phyloP scores from a whole-genome alignment of 2,888 invertebrate species.

The Suillia variegata region DNA sequence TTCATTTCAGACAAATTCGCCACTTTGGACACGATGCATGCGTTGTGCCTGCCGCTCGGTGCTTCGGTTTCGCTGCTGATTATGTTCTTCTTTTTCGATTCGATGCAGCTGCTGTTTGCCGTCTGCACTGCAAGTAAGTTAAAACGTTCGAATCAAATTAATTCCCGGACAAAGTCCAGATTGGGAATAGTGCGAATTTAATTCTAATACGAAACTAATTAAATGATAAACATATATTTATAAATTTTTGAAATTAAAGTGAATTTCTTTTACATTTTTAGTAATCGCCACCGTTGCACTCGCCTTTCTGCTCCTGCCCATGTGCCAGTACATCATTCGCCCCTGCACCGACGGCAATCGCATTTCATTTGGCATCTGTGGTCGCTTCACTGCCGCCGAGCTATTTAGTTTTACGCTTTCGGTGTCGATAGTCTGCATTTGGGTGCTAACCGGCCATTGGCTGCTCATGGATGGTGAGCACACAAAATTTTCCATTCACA shows the following conservation, averaged over 20 bases:
- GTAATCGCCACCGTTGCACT: slow-evolving; percentile 96
- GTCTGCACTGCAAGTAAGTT: slow-evolving; percentile 95
- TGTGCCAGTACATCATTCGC: slow-evolving; percentile 94
- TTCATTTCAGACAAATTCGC: slow-evolving; percentile 72
- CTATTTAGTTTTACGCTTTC: slow-evolving; percentile 90
- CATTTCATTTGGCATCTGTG: slow-evolving; percentile 89
- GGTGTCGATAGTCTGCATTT: slow-evolving; percentile 92
- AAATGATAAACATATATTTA: slow-evolving; percentile 4
- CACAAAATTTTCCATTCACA: not conserved
- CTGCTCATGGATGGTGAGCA: slow-evolving; percentile 89
- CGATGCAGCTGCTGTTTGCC: slow-evolving; percentile 95
- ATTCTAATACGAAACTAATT: not conserved
- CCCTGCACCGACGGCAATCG: slow-evolving; percentile 84
- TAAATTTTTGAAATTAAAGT: not conserved
- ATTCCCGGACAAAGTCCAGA: too few species aligned
- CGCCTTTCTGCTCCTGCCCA: slow-evolving; percentile 93
- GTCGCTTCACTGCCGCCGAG: slow-evolving; percentile 93
- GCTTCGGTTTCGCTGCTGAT: slow-evolving; percentile 94
- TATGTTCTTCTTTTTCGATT: slow-evolving; percentile 99
- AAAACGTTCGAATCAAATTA: slow-evolving; percentile 1
- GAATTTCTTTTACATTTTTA: slow-evolving; percentile 64
- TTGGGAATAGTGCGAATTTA: not conserved
- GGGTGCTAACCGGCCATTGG: slow-evolving; percentile 99
- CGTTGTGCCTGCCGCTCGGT: slow-evolving; percentile 92
- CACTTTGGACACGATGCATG: slow-evolving; percentile 96